Percentiles rank a stretch among this genome's conserved stretches.
These are phyloP conservation scores for Lepisosteus oculatus DNA, from an alignment of 2,113 vertebrate species.

Conservation along the genomic window DNA sequence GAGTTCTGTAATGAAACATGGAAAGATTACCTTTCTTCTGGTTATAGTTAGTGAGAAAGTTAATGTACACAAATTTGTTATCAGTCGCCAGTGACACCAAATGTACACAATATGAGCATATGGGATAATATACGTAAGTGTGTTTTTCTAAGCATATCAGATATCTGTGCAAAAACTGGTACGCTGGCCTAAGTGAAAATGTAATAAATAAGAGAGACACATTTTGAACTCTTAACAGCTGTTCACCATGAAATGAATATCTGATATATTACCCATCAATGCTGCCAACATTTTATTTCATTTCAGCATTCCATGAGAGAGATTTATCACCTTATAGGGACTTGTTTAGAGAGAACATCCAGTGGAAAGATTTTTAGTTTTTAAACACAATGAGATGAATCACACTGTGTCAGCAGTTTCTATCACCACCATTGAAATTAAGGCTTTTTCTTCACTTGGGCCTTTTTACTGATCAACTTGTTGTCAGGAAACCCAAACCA, in stretches of 20 bases:
- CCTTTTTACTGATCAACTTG: no score
- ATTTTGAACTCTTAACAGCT: background rate
- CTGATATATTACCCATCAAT: conserved; percentile 45
- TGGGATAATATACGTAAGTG: background rate
- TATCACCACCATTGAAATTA: no score
- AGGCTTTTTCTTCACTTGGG: no score
- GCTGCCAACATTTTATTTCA: conserved; percentile 48
- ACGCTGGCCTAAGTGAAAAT: conserved; percentile 19
- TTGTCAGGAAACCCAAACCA: no score
- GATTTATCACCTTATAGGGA: conserved; percentile 53
- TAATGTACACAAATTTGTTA: conserved; percentile 5
- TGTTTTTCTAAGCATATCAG: conserved; percentile 15
- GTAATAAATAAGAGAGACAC: background rate
- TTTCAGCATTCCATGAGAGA: conserved; percentile 51
- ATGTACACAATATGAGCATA: conserved; percentile 15
- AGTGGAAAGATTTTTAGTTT: no score
- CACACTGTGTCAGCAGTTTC: no score
- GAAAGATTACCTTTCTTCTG: conserved; percentile 25
- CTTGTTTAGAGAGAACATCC: conserved; percentile 41
- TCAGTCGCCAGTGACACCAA: conserved; percentile 27
- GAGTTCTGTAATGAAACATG: conserved; percentile 74
- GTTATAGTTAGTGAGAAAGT: background rate
- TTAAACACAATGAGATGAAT: no score
- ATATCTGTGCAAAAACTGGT: conserved; percentile 28
- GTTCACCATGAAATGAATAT: conserved; percentile 29